Base-by-base conservation (phyloP, 2,888 invertebrate species). In the Athalia cordata region DNA sequence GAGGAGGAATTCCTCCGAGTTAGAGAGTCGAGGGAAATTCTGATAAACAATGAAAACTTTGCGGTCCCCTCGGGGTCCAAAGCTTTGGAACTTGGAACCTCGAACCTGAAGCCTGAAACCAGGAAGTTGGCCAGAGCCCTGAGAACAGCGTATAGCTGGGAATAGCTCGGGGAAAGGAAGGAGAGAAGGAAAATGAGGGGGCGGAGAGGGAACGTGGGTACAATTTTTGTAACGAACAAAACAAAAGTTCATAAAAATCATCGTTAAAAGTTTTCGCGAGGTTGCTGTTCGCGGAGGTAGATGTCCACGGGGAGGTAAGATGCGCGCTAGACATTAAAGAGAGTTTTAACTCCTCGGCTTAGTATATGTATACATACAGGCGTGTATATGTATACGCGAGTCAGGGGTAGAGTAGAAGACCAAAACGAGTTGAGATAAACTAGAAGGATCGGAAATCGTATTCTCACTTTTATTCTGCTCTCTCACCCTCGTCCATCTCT, bases 171-270 rank as follows among this genome's bases (percentile, higher is more conserved):
- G 50, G 9, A 43, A 74, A 11, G 43, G 52, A 74, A 57, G 59
- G 45, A 50, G 62, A 49, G 75, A 3, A 49, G 50, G 61, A 52
- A n/a, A 47, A 47, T 43, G 43, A 47, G 4, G 74, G 13, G 67
- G 11, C 15, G 13, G 57, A 47, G 65, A 13, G 62, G 13, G 76
- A 13, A 47, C 64, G 75, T 55, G n/a, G 61, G 62, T 74, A 74
- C 78, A 78, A 78, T 78, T 78, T 78, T 78, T 74, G 75, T 74
- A 78, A 74, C 52, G 70, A 78, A 78, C 78, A 64, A 78, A 78
- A 78, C 72, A 78, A 78, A 78, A 78, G 78, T 74, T 78, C 78
- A 78, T 78, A 78, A 78, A 78, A 78, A 78, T 78, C 78, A 74
- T 78, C 78, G 78, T 78, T 78, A 78, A 78, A 78, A 78, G 72